Percentiles rank a stretch among this genome's conserved stretches.
phyloP scores from a whole-genome alignment of 2,113 vertebrate genomes.

The Cavia porcellus region DNA sequence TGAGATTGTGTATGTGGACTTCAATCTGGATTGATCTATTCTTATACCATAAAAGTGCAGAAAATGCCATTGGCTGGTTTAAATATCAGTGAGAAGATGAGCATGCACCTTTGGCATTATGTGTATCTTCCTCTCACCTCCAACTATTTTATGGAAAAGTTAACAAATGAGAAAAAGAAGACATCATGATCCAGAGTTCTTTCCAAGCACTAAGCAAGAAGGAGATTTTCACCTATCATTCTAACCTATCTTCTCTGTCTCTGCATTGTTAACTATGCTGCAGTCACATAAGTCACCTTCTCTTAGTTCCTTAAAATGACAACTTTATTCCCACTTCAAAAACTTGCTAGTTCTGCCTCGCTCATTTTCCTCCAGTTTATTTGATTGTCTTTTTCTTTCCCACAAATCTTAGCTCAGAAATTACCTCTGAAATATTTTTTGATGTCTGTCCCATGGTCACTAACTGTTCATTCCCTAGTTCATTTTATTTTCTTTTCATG shows the following conservation, averaged over 20 bases:
- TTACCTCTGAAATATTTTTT: neutral
- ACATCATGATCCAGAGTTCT: neutral
- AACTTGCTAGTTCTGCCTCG: neutral
- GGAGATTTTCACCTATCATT: neutral
- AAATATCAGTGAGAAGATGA: neutral
- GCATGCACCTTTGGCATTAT: neutral
- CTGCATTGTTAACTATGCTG: too few species aligned
- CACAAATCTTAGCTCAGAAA: neutral
- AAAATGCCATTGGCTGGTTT: neutral
- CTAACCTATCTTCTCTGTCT: neutral
- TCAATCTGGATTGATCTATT: neutral
- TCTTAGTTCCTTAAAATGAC: neutral
- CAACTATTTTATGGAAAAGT: neutral
- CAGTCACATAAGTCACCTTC: neutral
- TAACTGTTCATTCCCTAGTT: neutral
- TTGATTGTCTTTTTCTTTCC: neutral
- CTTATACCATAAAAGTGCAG: neutral
- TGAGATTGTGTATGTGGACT: neutral
- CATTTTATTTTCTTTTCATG: constrained; percentile 29
- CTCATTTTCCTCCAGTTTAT: neutral
- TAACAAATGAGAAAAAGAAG: neutral
- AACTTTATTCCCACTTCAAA: neutral
- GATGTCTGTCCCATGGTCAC: neutral
- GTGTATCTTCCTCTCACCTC: neutral
- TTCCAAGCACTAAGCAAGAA: neutral